A percentile compares a stretch with the other conserved stretches of the same genome.
Evolutionary conservation across 1,140 invertebrate genomes (phyloP).

Genomic region (Tetramorium simillimum): DNA sequence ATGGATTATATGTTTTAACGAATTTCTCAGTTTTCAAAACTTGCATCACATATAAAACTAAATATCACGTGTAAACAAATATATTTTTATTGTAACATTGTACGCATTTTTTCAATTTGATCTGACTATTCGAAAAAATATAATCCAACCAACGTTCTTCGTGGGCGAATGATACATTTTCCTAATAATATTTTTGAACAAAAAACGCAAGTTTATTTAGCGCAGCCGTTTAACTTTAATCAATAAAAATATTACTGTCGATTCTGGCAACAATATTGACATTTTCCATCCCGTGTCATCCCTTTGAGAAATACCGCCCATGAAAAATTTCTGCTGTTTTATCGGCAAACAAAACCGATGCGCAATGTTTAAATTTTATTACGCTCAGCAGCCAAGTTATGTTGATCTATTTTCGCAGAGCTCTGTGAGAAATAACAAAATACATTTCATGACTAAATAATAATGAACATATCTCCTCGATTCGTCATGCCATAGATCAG

Average conservation of each 20-base stretch:
- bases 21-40: constrained; percentile 22
- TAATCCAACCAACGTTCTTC: neutral
- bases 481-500: neutral
- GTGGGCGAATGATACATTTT: constrained; percentile 15
- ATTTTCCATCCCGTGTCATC: constrained; percentile 40
- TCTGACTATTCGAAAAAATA: neutral
- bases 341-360: constrained; percentile 23
- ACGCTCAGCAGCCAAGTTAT: neutral
- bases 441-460: neutral
- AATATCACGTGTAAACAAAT: constrained; percentile 12
- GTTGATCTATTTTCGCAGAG: neutral
- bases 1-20: neutral
- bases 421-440: neutral
- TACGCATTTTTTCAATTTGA: constrained; percentile 19
- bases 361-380: constrained; percentile 3
- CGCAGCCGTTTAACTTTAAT: constrained; percentile 36
- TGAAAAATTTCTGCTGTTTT: constrained; percentile 43
- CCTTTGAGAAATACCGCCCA: constrained; percentile 32
- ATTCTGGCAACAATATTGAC: constrained; percentile 50
- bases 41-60: neutral
- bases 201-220: constrained; percentile 44
- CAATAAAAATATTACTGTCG: constrained; percentile 48
- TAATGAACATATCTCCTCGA: neutral
- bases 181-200: constrained; percentile 52
- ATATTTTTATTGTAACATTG: constrained; percentile 8